phyloP scores from a whole-genome alignment of 2,888 invertebrate species.

The Thecophora atra region DNA sequence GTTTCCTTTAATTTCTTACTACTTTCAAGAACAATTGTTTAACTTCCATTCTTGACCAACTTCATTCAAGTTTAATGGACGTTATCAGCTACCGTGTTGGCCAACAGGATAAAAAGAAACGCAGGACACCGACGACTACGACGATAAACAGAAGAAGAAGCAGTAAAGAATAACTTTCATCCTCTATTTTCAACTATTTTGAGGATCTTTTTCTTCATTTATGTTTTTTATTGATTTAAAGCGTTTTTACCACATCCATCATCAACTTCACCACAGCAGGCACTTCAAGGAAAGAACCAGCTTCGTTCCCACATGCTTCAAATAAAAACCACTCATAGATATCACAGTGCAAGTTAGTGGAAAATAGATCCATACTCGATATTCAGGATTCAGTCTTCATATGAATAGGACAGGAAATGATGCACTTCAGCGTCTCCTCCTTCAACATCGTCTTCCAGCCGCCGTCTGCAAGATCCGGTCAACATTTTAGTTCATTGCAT shows the following conservation, averaged over 20 bases:
- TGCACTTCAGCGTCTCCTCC: not conserved
- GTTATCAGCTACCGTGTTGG: not conserved
- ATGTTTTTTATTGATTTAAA: not conserved
- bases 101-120: not conserved
- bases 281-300: not conserved
- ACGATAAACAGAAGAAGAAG: too few species aligned
- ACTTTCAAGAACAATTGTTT: slow-evolving; percentile 7
- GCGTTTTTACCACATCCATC: slow-evolving; percentile 2
- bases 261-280: slow-evolving; percentile 22
- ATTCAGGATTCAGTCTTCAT: slow-evolving; percentile 7
- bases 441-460: slow-evolving; percentile 3
- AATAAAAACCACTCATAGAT: slow-evolving; percentile 23
- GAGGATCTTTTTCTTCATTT: not conserved
- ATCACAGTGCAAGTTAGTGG: slow-evolving; percentile 21
- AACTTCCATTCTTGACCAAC: slow-evolving; percentile 12
- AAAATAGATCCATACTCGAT: not conserved
- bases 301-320: not conserved
- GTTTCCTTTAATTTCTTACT: not conserved
- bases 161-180: not conserved
- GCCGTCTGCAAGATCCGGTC: slow-evolving; percentile 25
- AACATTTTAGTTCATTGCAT: slow-evolving; percentile 11
- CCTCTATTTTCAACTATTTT: not conserved
- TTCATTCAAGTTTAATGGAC: slow-evolving; percentile 18
- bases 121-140: too few species aligned
- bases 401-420: slow-evolving; percentile 13